These are phyloP conservation scores for Lepisosteus osseus DNA, from an alignment of 2,113 vertebrate genomes.

Conservation along the genomic window DNA sequence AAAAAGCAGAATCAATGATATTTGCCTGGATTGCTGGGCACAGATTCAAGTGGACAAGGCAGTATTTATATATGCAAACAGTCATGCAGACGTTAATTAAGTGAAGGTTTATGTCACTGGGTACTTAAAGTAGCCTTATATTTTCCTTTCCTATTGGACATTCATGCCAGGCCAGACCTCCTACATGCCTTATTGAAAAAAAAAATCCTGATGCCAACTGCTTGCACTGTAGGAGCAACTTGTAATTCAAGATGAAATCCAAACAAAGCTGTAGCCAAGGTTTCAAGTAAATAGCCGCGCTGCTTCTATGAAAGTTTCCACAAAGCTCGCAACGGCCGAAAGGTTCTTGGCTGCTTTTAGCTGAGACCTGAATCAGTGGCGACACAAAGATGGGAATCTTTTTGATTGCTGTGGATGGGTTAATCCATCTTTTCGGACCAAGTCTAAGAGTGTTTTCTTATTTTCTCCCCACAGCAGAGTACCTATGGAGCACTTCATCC, in stretches of 20 bases:
- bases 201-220: slow-evolving; percentile 28
- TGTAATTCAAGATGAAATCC: slow-evolving; percentile 48
- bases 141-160: slow-evolving; percentile 17
- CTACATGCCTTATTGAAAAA: slow-evolving; percentile 5
- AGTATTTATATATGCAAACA: not conserved
- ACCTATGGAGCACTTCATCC: slow-evolving; percentile 4
- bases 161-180: slow-evolving; percentile 33
- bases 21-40: not conserved
- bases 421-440: slow-evolving; percentile 15
- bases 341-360: slow-evolving; percentile 7
- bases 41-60: not conserved
- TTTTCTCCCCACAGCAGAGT: slow-evolving; percentile 7
- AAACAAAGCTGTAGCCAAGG: slow-evolving; percentile 42
- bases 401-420: not conserved
- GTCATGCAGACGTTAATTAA: not conserved
- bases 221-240: slow-evolving; percentile 33
- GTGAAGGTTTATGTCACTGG: not conserved
- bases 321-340: slow-evolving; percentile 1
- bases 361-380: slow-evolving; percentile 7
- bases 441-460: slow-evolving; percentile 8
- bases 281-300: slow-evolving; percentile 12
- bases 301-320: slow-evolving; percentile 39
- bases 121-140: not conserved
- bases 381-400: slow-evolving; percentile 2
- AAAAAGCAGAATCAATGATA: not conserved